A percentile compares a stretch with the other conserved stretches of the same genome.
These are phyloP conservation scores for Gallinago jamesoni DNA, from an alignment of 2,113 vertebrate species.

Conservation along the genomic window DNA sequence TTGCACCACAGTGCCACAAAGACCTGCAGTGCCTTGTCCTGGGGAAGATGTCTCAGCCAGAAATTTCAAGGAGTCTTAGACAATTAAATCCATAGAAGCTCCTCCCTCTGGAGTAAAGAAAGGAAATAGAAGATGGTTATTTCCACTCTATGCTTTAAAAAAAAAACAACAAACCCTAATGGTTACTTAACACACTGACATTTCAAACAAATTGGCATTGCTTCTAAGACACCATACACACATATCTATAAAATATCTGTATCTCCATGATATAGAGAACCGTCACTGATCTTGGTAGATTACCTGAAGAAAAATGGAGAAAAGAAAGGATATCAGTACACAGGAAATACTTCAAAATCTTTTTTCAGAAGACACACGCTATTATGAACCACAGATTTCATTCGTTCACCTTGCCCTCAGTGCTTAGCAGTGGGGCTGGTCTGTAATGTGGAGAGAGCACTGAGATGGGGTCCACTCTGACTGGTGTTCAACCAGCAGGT, in stretches of 20 bases:
- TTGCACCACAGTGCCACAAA: background rate
- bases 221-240: background rate
- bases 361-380: background rate
- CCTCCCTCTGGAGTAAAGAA: background rate
- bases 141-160: background rate
- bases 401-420: fast-evolving
- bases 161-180: background rate
- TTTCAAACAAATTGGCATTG: background rate
- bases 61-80: background rate
- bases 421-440: background rate
- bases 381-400: background rate
- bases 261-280: background rate
- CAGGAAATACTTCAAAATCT: background rate
- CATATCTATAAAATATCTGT: background rate
- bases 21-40: background rate
- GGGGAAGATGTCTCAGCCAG: background rate
- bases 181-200: background rate
- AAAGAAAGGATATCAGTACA: background rate
- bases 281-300: background rate
- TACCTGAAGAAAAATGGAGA: background rate
- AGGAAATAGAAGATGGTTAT: background rate
- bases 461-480: background rate
- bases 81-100: background rate
- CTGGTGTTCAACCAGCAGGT: background rate
- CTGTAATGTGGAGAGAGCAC: background rate